A percentile compares a stretch with the other conserved stretches of the same genome.
Evolutionary conservation across 2,888 invertebrate species (phyloP).

Genomic region (Ophraella communa): DNA sequence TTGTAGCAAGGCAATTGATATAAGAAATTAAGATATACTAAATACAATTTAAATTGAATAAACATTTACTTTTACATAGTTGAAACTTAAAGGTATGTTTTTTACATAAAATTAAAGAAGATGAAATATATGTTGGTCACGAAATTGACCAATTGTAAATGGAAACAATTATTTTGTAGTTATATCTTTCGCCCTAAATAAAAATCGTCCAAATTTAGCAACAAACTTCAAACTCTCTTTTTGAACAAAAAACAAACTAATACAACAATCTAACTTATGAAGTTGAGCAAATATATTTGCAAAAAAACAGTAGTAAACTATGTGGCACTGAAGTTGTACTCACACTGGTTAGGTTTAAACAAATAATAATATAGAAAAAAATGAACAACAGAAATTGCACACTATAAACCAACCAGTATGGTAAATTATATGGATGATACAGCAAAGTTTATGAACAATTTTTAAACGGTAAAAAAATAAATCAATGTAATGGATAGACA

Average conservation of each 20-base stretch:
- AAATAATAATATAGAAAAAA: slow-evolving; percentile 7
- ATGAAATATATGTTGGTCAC: neutral
- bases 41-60: no score
- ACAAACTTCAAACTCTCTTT: neutral
- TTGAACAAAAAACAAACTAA: slow-evolving; percentile 9
- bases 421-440: slow-evolving; percentile 3
- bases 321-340: slow-evolving; percentile 16
- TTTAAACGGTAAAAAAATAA: neutral
- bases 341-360: slow-evolving; percentile 2
- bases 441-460: neutral
- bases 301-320: slow-evolving; percentile 11
- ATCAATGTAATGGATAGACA: neutral
- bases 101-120: no score
- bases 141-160: no score
- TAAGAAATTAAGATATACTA: no score
- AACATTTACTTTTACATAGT: no score
- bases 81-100: no score
- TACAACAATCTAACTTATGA: slow-evolving; percentile 7
- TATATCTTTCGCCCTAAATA: no score
- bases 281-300: slow-evolving; percentile 19
- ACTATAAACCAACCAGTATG: slow-evolving; percentile 1
- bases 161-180: no score
- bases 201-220: neutral
- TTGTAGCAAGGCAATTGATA: no score
- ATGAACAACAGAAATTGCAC: slow-evolving; percentile 6